Evolutionary conservation across 2,888 invertebrate genomes (phyloP), one percentile per base, ranked within the genome.

Genomic region (Heliothis peltigera): DNA sequence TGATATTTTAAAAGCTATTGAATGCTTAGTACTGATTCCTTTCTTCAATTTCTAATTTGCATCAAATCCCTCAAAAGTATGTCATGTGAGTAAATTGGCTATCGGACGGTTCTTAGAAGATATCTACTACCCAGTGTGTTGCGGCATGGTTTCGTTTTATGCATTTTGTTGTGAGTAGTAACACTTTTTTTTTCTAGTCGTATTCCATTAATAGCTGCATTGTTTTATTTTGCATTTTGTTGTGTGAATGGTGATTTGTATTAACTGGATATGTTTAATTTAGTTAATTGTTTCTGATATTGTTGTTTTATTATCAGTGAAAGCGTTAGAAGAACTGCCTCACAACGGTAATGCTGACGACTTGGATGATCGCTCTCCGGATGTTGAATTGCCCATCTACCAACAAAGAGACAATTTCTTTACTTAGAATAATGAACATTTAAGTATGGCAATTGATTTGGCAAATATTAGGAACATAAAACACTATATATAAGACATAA

Each of bases 391-490:
- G 88, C 98, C 98, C 58, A 96, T 98, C 75, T 97, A 97, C 88
- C 98, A 98, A 91, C 98, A 98, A 91, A 96, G 98, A 87, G 98
- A 98, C 87, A 98, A 98, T 91, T 98, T 96, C 94, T 98, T 97
- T 89, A 95, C 96, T 69, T 96, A 95, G 92, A 79, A 12, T 8
- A 25, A 21, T 12, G 46, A 39, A 35, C 52, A 46, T 32, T 2
- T 15, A 15, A 15, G 2, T 25, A 32, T 8, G 32, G 12, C 12
- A 32, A 17, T 43, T 8, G 10, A 5, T 7, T 39, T 18, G 17
- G 42, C 25, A 32, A n/a, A 44, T 48, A 56, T 19, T 18, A 17
- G 1, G 46, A 44, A 1, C 2, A 49, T 39, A 57, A 12, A 57
- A 12, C n/a, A 44, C 25, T 35, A n/a, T n/a, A n/a, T 15, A 28